Evolutionary conservation across 92 coral and sea anemone genomes (phyloP).

Genomic region (Porites divaricata): DNA sequence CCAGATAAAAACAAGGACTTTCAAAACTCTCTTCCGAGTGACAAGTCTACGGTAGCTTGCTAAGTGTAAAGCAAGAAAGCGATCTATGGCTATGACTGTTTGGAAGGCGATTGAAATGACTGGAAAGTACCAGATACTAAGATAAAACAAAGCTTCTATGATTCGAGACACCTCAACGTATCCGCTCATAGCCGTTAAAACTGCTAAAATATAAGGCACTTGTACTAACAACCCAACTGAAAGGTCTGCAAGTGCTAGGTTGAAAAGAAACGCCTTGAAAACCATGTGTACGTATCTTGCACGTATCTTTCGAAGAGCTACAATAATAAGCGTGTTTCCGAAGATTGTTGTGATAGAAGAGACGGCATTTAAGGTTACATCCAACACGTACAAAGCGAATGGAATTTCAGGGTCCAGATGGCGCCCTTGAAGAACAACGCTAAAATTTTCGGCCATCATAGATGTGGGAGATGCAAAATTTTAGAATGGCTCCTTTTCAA

Average conservation of each 20-base stretch:
- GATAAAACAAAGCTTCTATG: constrained; percentile 12
- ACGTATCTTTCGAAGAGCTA: constrained; percentile 15
- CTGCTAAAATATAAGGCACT: constrained; percentile 17
- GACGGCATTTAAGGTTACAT: constrained; percentile 1
- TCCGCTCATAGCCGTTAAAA: constrained; percentile 11
- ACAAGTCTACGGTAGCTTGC: constrained; percentile 9
- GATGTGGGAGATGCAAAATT: neutral
- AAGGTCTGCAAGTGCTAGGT: constrained; percentile 30
- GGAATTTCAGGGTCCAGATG: constrained; percentile 16
- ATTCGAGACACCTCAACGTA: constrained; percentile 1
- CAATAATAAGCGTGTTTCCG: constrained; percentile 18
- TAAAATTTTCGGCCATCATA: constrained; percentile 25
- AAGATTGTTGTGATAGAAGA: neutral
- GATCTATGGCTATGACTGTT: constrained; percentile 30
- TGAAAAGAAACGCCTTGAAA: constrained; percentile 26
- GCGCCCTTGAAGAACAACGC: neutral
- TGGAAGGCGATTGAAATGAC: constrained; percentile 12
- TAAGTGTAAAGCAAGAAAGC: constrained; percentile 15
- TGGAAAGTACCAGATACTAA: constrained; percentile 11
- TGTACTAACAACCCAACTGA: constrained; percentile 26
- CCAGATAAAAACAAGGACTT: constrained; percentile 1
- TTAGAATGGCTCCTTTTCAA: too few relatives aligned
- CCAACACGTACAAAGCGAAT: constrained; percentile 2
- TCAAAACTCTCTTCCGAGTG: neutral
- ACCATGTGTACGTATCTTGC: constrained; percentile 11